These are phyloP conservation scores for Polyodon spathula DNA, from an alignment of 2,113 vertebrate genomes.

Conservation along the genomic window DNA sequence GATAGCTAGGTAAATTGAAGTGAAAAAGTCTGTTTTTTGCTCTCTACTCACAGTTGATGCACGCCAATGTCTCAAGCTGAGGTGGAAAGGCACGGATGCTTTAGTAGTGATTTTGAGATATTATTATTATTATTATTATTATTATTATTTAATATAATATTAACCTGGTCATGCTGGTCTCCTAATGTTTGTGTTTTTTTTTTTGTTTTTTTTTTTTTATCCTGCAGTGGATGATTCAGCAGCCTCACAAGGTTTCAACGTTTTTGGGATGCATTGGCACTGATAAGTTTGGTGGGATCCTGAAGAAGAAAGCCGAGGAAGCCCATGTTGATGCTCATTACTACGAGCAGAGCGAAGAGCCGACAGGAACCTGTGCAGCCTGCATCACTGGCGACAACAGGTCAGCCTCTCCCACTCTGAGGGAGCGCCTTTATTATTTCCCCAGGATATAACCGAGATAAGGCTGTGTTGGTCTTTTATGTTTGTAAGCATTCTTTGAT, in stretches of 20 bases:
- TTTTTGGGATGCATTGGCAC: slow-evolving; percentile 96
- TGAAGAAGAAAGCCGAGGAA: slow-evolving; percentile 85
- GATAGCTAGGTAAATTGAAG: too few species aligned
- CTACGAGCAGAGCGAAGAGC: slow-evolving; percentile 83
- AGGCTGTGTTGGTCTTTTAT: slow-evolving; percentile 4
- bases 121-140: too few species aligned
- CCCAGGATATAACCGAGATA: slow-evolving; percentile 1
- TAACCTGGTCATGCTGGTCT: background rate
- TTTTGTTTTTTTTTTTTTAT: too few species aligned
- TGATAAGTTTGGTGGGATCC: slow-evolving; percentile 86
- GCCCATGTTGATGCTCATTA: slow-evolving; percentile 86
- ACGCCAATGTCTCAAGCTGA: too few species aligned
- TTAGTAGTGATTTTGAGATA: too few species aligned
- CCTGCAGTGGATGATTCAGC: slow-evolving; percentile 92
- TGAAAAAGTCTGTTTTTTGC: too few species aligned
- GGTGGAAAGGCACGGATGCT: too few species aligned
- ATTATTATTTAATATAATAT: too few species aligned
- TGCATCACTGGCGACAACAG: slow-evolving; percentile 92
- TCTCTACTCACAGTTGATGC: too few species aligned
- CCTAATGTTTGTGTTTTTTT: too few species aligned
- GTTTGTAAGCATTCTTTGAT: slow-evolving; percentile 1
- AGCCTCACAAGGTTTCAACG: slow-evolving; percentile 79
- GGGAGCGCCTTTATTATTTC: background rate
- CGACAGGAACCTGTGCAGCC: slow-evolving; percentile 88
- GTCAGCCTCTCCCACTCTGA: slow-evolving; percentile 36